A percentile compares a stretch with the other conserved stretches of the same genome.
Conservation (phyloP, 1,140 invertebrate genomes). For the Listronotus oregonensis region DNA sequence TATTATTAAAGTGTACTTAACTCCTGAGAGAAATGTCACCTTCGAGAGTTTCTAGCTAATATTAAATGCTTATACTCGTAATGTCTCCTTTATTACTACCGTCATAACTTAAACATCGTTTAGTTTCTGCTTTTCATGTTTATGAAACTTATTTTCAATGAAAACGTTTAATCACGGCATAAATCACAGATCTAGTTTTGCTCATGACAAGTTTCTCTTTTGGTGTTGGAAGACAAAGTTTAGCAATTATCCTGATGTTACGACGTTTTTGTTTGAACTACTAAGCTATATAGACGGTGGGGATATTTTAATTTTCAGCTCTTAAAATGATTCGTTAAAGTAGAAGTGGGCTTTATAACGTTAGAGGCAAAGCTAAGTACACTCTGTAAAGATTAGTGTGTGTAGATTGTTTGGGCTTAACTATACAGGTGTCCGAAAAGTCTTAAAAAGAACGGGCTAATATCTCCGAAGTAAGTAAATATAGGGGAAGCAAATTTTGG, state of each 20-base stretch:
- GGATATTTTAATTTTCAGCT: no score
- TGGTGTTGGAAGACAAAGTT: constrained; percentile 24
- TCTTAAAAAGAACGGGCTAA: no score
- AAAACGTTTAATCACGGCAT: constrained; percentile 29
- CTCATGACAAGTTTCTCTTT: constrained; percentile 14
- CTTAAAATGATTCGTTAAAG: no score
- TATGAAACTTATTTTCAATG: constrained; percentile 32
- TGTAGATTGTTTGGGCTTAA: no score
- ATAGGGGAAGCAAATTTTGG: no score
- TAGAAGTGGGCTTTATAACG: no score
- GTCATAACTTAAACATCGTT: constrained; percentile 33
- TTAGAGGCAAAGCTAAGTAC: no score
- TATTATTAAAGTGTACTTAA: no score
- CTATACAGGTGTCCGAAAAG: no score
- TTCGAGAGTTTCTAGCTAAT: constrained; percentile 24
- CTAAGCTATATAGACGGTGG: no score
- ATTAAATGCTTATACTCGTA: constrained; percentile 23
- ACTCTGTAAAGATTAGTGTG: no score
- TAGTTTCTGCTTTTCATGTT: constrained; percentile 31
- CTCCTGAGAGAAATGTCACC: constrained; percentile 15
- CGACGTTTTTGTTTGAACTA: constrained; percentile 4
- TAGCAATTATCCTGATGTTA: constrained; percentile 27
- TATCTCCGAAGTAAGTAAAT: no score
- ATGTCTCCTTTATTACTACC: constrained; percentile 19
- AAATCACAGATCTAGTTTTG: constrained; percentile 24